Evolutionary conservation across 2,797 vertebrate genomes (phyloP), one percentile per base, ranked within the genome.

Genomic region (Semaprochilodus insignis): DNA sequence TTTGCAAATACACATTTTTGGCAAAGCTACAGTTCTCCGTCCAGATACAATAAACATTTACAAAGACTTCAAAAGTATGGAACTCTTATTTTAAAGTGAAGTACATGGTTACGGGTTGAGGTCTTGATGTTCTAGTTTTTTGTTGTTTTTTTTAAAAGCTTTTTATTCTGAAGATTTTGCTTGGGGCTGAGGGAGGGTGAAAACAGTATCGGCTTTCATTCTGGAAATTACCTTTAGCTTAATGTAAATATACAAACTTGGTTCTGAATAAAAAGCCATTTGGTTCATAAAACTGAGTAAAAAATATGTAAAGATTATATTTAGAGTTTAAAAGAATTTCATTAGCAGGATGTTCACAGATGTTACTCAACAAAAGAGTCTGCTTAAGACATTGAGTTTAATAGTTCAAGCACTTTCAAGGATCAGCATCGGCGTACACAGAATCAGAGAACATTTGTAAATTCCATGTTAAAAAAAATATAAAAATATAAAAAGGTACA

Each of bases 1-100:
- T 51, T 34, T 36, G 21, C 21, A 52, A 78, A 44, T 40, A 25
- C 21, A 25, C n/a, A 19, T 17, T 36, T 14, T 59, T 54, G 25
- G 36, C 13, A 52, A 62, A 74, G 54, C 67, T 79, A 57, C 16
- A 78, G 48, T 77, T 52, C 73, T 83, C 76, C 8, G 16, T 82
- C 82, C 84, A 82, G 63, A 77, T 16, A 74, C 63, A 77, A 73
- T 75, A 87, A 70, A 82, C 75, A 85, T 60, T 74, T 74, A 59
- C 59, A 48, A 44, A 44, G 17, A 70, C 77, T 82, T 10, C 0
- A 44, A 59, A 51, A 74, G 60, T 17, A 21, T 63, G 19, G 21
- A 78, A 55, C 40, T 67, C 2, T 57, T 57, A 1, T 57, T 57
- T 54, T 54, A 4, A 16, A 54, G 16, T 4, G 1, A 54, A 54